Evolutionary conservation across 2,797 vertebrate genomes (phyloP).

Genomic region (Syngnathus rostellatus): DNA sequence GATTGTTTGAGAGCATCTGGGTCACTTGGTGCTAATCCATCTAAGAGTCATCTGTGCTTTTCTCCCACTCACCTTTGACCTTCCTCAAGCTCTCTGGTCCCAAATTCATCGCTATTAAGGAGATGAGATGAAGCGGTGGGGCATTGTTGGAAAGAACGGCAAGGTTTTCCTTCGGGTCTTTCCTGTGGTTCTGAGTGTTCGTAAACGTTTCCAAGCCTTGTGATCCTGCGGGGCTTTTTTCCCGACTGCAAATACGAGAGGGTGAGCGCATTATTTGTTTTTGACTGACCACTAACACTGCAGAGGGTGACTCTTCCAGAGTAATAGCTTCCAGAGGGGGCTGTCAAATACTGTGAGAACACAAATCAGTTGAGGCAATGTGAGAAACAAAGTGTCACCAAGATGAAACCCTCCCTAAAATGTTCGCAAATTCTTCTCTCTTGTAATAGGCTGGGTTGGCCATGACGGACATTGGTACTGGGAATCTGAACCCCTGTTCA

Average conservation of each 20-base stretch:
- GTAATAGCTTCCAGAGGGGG: constrained; percentile 50
- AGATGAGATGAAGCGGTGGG: constrained; percentile 12
- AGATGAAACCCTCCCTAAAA: constrained; percentile 10
- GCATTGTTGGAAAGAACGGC: constrained; percentile 13
- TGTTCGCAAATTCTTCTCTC: constrained; percentile 18
- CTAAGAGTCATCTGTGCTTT: constrained; percentile 65
- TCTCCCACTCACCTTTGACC: constrained; percentile 60
- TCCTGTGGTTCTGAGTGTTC: constrained; percentile 53
- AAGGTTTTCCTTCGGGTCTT: constrained; percentile 50
- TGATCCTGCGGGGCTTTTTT: constrained; percentile 43
- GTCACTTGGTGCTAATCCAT: constrained; percentile 65
- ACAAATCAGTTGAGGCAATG: constrained; percentile 19
- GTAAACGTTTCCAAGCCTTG: constrained; percentile 61
- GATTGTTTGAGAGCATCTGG: constrained; percentile 55
- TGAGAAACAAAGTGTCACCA: constrained; percentile 19
- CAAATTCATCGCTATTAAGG: constrained; percentile 44
- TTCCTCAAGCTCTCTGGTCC: constrained; percentile 61
- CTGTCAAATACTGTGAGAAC: constrained; percentile 41
- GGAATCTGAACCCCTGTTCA: constrained; percentile 26
- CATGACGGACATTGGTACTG: constrained; percentile 23
- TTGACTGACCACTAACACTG: constrained; percentile 46
- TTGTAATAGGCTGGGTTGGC: constrained; percentile 16
- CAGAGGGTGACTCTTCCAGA: constrained; percentile 32
- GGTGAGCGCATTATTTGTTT: constrained; percentile 52
- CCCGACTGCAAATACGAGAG: constrained; percentile 34